These are phyloP conservation scores for Buphagus erythrorhynchus DNA, from an alignment of 2,797 vertebrate genomes.

Conservation along the genomic window DNA sequence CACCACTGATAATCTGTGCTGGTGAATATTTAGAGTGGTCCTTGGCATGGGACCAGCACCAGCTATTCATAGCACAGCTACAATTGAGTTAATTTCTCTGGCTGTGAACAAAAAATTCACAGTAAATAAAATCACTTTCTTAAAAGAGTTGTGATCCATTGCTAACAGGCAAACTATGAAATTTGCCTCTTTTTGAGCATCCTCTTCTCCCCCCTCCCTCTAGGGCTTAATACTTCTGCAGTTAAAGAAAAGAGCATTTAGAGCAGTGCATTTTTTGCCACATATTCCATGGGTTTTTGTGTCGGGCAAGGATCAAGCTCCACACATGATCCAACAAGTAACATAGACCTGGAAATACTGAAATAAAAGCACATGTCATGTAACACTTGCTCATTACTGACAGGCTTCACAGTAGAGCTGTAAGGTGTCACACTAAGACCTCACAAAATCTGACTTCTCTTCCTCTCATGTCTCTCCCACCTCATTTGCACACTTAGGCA, in stretches of 20 bases:
- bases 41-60: background rate
- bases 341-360: background rate
- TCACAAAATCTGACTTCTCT: background rate
- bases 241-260: background rate
- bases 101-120: background rate
- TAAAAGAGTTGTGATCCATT: background rate
- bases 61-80: background rate
- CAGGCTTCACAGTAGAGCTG: background rate
- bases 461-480: background rate
- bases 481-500: background rate
- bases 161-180: background rate
- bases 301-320: background rate
- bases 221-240: background rate
- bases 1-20: background rate
- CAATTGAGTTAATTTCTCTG: background rate
- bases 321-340: background rate
- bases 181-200: background rate
- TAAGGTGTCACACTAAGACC: background rate
- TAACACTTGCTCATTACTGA: background rate
- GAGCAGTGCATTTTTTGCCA: background rate
- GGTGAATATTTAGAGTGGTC: background rate
- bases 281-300: background rate
- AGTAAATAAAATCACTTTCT: background rate
- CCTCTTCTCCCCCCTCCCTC: accelerated
- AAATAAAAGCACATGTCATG: background rate